These are phyloP conservation scores for Halcyon malimbica DNA, from an alignment of 2,113 vertebrate species.

Conservation along the genomic window DNA sequence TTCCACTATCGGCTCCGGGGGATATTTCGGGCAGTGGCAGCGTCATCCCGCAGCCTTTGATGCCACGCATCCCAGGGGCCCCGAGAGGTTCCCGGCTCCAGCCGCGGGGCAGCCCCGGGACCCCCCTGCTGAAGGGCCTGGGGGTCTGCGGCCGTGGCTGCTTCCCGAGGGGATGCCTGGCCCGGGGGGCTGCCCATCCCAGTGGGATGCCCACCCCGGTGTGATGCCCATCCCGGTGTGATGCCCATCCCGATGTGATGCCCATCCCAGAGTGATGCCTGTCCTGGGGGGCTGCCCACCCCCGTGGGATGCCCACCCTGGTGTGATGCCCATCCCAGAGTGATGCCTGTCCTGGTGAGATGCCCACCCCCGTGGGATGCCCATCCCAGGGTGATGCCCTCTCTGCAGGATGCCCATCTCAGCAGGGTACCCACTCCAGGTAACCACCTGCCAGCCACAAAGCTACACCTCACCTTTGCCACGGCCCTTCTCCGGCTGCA, in stretches of 20 bases:
- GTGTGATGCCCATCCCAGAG: rapidly evolving
- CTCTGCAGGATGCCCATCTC: background rate
- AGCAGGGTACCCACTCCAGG: background rate
- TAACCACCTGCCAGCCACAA: background rate
- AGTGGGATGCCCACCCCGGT: background rate
- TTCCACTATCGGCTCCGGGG: constrained; percentile 41
- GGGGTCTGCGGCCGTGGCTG: background rate
- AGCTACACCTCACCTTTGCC: background rate
- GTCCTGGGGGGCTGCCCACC: background rate
- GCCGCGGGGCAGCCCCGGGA: background rate
- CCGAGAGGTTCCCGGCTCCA: background rate
- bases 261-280: rapidly evolving
- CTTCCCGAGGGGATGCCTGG: too few species aligned
- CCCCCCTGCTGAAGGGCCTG: background rate
- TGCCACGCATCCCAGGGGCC: background rate
- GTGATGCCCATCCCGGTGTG: background rate
- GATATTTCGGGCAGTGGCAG: constrained; percentile 37
- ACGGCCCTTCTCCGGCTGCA: background rate
- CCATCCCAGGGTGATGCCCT: background rate
- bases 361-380: background rate
- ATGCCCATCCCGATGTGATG: background rate
- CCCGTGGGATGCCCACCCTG: rapidly evolving
- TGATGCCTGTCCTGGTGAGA: background rate
- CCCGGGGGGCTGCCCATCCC: background rate
- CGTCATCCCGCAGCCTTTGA: constrained; percentile 45